These are phyloP conservation scores for Seladonia tumulorum DNA, from an alignment of 2,888 invertebrate species.

Conservation along the genomic window DNA sequence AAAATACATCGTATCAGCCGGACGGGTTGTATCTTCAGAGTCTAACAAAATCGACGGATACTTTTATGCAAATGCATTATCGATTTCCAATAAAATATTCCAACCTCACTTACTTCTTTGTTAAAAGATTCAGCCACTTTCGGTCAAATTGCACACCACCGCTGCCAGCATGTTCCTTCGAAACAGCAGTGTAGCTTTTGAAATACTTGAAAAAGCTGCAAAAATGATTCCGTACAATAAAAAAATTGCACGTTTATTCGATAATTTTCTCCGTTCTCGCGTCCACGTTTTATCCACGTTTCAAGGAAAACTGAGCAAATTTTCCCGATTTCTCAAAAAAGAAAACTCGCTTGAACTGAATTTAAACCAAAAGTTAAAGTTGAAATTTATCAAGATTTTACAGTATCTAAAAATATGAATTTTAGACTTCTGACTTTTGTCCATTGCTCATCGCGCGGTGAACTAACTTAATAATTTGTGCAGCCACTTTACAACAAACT, in stretches of 20 bases:
- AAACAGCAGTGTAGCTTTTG: background rate
- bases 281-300: too few species aligned
- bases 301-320: too few species aligned
- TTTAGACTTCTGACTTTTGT: too few species aligned
- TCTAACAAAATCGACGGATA: slow-evolving; percentile 1
- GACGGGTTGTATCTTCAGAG: background rate
- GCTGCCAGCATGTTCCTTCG: background rate
- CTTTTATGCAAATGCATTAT: slow-evolving; percentile 8
- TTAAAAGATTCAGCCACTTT: background rate
- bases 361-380: too few species aligned
- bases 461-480: too few species aligned
- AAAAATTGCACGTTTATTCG: background rate
- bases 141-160: background rate
- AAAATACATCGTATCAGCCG: background rate
- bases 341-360: too few species aligned
- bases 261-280: background rate
- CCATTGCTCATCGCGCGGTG: too few species aligned
- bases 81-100: slow-evolving; percentile 12
- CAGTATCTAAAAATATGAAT: too few species aligned
- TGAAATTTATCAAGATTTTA: too few species aligned
- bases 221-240: background rate
- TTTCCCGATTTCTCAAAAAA: too few species aligned
- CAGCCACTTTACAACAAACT: too few species aligned
- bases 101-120: background rate
- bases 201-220: background rate